A percentile compares a stretch with the other conserved stretches of the same genome.
phyloP scores from a whole-genome alignment of 2,797 vertebrate species.

The Aselliscus stoliczkanus region DNA sequence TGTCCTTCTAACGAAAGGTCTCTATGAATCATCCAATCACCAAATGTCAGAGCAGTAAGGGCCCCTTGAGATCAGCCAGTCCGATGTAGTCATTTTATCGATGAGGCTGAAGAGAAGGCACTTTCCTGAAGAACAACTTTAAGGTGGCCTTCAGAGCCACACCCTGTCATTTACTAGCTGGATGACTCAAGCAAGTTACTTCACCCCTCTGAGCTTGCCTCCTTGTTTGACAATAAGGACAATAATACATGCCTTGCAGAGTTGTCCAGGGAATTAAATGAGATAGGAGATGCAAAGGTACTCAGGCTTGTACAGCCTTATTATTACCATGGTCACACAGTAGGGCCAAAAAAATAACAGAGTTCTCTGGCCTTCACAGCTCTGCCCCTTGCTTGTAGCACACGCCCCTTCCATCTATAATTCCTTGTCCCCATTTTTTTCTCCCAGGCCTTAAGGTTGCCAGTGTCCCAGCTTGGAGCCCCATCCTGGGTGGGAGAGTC shows the following conservation, averaged over 20 bases:
- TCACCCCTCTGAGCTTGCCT: background rate
- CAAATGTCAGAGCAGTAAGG: slow-evolving; percentile 28
- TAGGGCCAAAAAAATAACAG: background rate
- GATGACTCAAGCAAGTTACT: background rate
- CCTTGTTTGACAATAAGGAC: background rate
- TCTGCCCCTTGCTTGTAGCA: background rate
- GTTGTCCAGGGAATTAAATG: background rate
- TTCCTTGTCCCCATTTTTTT: background rate
- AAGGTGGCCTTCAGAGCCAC: background rate
- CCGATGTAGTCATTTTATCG: background rate
- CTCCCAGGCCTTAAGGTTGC: background rate
- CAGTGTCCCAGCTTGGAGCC: background rate
- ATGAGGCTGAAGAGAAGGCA: background rate
- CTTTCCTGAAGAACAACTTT: slow-evolving; percentile 9
- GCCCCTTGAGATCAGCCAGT: slow-evolving; percentile 28
- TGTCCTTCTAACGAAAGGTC: slow-evolving; percentile 19
- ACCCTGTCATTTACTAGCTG: background rate
- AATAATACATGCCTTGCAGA: background rate
- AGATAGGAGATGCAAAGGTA: background rate
- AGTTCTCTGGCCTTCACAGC: background rate
- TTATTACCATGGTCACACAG: background rate
- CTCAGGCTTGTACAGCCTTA: background rate
- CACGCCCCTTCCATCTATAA: background rate
- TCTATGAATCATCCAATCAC: slow-evolving; percentile 21
- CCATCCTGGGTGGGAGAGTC: background rate